Evolutionary conservation across 2,888 invertebrate species (phyloP), one percentile per base, ranked within the genome.

Genomic region (Amblyjoppa proteus): DNA sequence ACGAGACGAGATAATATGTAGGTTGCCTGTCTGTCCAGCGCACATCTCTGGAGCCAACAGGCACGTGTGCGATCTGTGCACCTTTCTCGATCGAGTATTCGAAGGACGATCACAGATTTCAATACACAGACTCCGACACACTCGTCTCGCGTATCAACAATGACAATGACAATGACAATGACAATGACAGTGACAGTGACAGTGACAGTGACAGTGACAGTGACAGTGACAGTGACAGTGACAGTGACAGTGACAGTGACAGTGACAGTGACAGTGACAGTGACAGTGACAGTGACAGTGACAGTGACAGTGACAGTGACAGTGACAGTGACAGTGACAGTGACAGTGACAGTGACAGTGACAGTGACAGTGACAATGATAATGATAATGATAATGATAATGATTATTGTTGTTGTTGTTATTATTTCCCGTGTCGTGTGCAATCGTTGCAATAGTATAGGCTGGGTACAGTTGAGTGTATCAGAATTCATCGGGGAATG

Each of bases 61-160:
- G 11, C 16, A 64, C 38, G 64, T 9, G 73, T 61, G 73, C 51
- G 73, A 53, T 76, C 68, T 53, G 64, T 58, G 74, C 78, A 68
- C 83, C 83, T 83, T 83, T 83, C 83, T 51, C 78, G 68, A 45
- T 38, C 66, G 53, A 81, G 28, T n/a, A 74, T 16, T 61, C 73
- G 83, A 83, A 83, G 83, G 83, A 83, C 83, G 83, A 78, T 74
- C 77, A 68, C 77, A 68, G 78, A 83, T 78, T 83, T 68, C 68
- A 69, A 34, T 51, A 61, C 68, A 25, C 68, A 25, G 68, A 58
- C n/a, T 49, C 51, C 66, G 70, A 82, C 71, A 77, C 45, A 20
- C 20, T 20, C 20, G 20, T 20, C 20, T 20, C 20, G 20, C 20
- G 20, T 20, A 34, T 3, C 4, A 4, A 34, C 34, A 34, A 34